Evolutionary conservation across 2,888 invertebrate species (phyloP), one percentile per base, ranked within the genome.

Genomic region (Cotesia congregata): DNA sequence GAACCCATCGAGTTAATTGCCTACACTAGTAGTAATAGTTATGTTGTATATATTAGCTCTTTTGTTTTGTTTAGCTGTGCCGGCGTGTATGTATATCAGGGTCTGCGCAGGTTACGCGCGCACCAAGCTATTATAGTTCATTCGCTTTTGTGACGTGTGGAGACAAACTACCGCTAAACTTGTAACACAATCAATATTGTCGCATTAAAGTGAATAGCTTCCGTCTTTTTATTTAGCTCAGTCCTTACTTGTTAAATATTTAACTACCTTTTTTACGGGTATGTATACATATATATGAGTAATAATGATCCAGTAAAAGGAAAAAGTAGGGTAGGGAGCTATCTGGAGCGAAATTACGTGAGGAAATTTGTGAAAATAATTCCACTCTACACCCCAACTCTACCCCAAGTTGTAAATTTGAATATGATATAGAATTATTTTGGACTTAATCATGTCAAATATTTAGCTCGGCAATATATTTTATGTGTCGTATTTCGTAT

Each of bases 111-210:
- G 30, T 41, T 40, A 12, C 20, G 6, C 65, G 65, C 60, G 60
- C 70, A 61, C 30, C 9, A 30, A 70, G 6, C 60, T 59, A 30
- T 59, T 70, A 70, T 70, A 70, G 72, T 62, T 62, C 65, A 72
- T 72, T 72, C 72, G 64, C 65, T 65, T 41, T 17, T 64, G 62
- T 72, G 65, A 72, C 71, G 60, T 15, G 71, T 41, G 41, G 61
- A 61, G 62, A 71, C 71, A 71, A 71, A 71, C 71, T 62, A 61
- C 39, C 62, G 72, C 40, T 72, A 41, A 72, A 72, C 72, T 72
- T 72, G 72, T 65, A 41, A 62, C 72, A 72, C 72, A 72, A 72
- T 72, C 72, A 64, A 72, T 72, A 65, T 71, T 60, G 39, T 40
- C 65, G 50, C 41, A 20, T 50, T 59, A 61, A 71, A 71, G 71